Conservation (phyloP, 2,888 invertebrate genomes). For the Chrysolina haemoptera region DNA sequence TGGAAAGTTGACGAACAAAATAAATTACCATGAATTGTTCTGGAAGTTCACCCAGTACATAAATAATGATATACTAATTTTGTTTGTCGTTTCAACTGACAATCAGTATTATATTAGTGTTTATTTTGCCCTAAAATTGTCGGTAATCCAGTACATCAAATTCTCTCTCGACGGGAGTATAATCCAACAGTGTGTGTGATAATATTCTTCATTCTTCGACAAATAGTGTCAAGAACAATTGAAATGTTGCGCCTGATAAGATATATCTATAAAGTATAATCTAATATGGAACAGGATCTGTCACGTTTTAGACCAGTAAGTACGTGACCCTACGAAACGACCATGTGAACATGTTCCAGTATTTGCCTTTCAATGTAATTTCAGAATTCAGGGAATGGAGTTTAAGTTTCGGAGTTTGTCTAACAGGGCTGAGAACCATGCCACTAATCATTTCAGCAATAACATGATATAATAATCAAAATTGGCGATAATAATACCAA, state of each 20-base stretch:
- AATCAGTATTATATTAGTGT: background rate
- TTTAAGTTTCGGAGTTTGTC: slow-evolving; percentile 13
- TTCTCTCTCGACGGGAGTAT: background rate
- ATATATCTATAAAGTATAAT: slow-evolving; percentile 65
- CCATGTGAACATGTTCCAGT: slow-evolving; percentile 66
- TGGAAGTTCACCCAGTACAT: too few species aligned
- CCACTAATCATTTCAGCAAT: background rate
- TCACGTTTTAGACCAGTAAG: slow-evolving; percentile 68
- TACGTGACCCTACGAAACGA: slow-evolving; percentile 67
- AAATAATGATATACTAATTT: too few species aligned
- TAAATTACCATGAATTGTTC: too few species aligned
- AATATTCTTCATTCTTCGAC: slow-evolving; percentile 50
- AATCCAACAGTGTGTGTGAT: slow-evolving; percentile 38
- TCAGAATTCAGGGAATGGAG: slow-evolving; percentile 13
- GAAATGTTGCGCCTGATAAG: slow-evolving; percentile 57
- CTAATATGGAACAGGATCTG: slow-evolving; percentile 69
- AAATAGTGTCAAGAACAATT: slow-evolving; percentile 59
- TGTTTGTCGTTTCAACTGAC: too few species aligned
- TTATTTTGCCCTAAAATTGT: background rate
- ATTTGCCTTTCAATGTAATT: slow-evolving; percentile 60
- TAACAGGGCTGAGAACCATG: background rate
- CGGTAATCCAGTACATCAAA: background rate
- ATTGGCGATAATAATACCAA: too few species aligned
- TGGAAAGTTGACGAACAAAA: too few species aligned
- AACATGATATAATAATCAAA: background rate